Evolutionary conservation across 2,797 vertebrate genomes (phyloP).

Genomic region (Liasis olivaceus): DNA sequence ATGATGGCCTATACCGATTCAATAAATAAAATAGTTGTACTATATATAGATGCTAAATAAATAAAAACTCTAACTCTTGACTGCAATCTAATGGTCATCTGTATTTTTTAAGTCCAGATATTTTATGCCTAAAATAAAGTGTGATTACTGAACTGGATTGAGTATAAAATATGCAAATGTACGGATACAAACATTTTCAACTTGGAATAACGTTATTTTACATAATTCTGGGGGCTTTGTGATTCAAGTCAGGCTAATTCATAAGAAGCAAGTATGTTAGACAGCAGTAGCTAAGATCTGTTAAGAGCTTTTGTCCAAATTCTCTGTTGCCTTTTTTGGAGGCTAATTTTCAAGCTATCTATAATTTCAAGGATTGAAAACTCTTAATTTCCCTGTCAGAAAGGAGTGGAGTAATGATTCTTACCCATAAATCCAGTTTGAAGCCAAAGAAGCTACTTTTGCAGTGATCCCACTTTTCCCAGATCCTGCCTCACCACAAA

Average conservation of each 20-base stretch:
- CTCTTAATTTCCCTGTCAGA: neutral
- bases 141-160: neutral
- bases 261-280: neutral
- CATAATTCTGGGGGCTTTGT: neutral
- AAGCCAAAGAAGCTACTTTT: conserved; percentile 62
- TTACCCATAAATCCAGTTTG: conserved; percentile 71
- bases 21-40: neutral
- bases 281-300: neutral
- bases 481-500: conserved; percentile 70
- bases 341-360: neutral
- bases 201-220: neutral
- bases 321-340: neutral
- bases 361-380: neutral
- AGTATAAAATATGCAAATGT: neutral
- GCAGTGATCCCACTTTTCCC: conserved; percentile 74
- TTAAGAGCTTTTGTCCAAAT: neutral
- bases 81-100: no score
- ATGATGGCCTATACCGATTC: neutral
- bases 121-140: neutral
- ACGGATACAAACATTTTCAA: neutral
- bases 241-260: neutral
- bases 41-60: neutral
- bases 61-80: no score
- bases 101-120: no score
- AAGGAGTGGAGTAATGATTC: neutral